A percentile compares a stretch with the other conserved stretches of the same genome.
These are phyloP conservation scores for Nansenia antarctica DNA, from an alignment of 2,113 vertebrate genomes.

Conservation along the genomic window DNA sequence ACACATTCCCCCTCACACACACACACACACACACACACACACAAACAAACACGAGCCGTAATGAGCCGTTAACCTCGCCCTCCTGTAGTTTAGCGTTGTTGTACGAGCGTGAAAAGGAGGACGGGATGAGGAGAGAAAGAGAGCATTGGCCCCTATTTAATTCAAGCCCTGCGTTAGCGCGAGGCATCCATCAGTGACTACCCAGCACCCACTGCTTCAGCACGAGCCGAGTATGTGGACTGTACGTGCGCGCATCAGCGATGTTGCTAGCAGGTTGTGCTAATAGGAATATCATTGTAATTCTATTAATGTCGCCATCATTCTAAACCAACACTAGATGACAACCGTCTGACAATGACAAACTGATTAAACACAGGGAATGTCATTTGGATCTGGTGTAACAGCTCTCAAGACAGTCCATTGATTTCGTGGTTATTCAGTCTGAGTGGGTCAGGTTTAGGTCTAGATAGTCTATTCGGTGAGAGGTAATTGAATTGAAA, in stretches of 20 bases:
- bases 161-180: constrained; percentile 23
- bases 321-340: background rate
- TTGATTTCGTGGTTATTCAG: constrained; percentile 63
- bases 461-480: constrained; percentile 27
- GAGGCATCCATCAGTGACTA: constrained; percentile 37
- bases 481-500: background rate
- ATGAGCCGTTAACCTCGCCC: constrained; percentile 17
- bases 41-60: constrained; percentile 18
- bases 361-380: constrained; percentile 27
- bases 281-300: background rate
- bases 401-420: constrained; percentile 54
- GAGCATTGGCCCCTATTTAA: constrained; percentile 22
- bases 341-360: constrained; percentile 29
- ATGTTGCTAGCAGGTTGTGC: too few relatives aligned
- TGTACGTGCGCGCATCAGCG: background rate
- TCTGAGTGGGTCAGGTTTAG: constrained; percentile 49
- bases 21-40: too few relatives aligned
- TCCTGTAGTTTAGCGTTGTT: constrained; percentile 19
- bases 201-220: constrained; percentile 13
- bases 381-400: constrained; percentile 31
- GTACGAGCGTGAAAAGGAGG: constrained; percentile 30
- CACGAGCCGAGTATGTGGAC: constrained; percentile 13
- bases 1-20: too few relatives aligned
- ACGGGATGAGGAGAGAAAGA: background rate
- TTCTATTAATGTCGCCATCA: background rate